Conservation (phyloP, 2,888 invertebrate genomes). For the Imbricaverruca yamaguchii region DNA sequence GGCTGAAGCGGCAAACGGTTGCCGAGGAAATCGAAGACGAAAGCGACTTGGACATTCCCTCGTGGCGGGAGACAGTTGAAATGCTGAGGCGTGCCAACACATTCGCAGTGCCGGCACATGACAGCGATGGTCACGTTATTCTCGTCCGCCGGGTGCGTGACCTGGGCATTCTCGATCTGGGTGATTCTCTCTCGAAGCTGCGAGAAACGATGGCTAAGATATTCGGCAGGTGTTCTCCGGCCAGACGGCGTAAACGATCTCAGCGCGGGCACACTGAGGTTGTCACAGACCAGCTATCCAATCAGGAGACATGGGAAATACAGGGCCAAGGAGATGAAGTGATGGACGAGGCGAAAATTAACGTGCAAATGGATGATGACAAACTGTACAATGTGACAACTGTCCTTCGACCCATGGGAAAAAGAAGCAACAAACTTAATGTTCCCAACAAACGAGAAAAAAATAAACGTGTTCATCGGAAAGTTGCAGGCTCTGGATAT, state of each 20-base stretch:
- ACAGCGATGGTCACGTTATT: background rate
- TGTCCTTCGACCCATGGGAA: background rate
- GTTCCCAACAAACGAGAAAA: background rate
- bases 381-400: background rate
- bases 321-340: background rate
- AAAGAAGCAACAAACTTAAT: background rate
- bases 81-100: background rate
- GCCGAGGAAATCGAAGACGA: background rate
- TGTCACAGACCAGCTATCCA: background rate
- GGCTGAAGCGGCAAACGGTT: background rate
- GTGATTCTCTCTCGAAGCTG: background rate
- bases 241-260: background rate
- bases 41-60: background rate
- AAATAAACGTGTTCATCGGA: background rate
- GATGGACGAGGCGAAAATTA: background rate
- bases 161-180: background rate
- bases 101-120: background rate
- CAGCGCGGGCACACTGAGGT: background rate
- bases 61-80: background rate
- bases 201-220: constrained; percentile 1
- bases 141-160: background rate
- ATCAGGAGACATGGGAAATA: constrained; percentile 8
- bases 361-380: background rate
- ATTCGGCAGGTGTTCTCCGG: background rate
- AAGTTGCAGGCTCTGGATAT: background rate